Base-by-base conservation (phyloP, 2,888 invertebrate species). In the Sphecodes monilicornis region DNA sequence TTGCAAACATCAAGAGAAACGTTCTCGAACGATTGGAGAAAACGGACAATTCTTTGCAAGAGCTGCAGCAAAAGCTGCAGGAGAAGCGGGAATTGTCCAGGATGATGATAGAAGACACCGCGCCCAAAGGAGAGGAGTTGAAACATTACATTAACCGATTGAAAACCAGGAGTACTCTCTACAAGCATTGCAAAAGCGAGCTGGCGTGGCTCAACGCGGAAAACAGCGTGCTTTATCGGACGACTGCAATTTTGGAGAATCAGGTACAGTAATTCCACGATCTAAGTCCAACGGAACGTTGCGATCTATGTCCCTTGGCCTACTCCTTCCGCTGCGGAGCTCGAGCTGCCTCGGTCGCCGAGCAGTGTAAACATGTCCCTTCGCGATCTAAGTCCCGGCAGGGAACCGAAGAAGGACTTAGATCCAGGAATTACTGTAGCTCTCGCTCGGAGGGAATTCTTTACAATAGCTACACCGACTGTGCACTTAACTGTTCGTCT, bases 91-190 rank as follows among this genome's bases (percentile, higher is more conserved):
- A 92, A n/a, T 86, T 91, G 22, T 92, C 92, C 0, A 93, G 91
- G 78, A 85, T 90, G 16, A 79, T 91, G 18, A 50, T 74, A 22
- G 92, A 93, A 22, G 92, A 93, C n/a, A 88, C 91, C 1, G 87
- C 91, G 3, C 93, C 92, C 0, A 92, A 90, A 90, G 98, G 98
- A 41, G 98, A 98, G 86, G 98, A 98, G 95, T 96, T 98, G 93
- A 98, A 98, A 94, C 96, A 97, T 89, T 98, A 98, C 94, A 97
- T 98, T 26, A 97, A 97, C 92, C 97, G 97, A 89, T 95, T 98
- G 85, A 96, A 98, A 81, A 97, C 97, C 75, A 97, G 98, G 93
- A 98, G 97, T 92, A 97, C 97, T 11, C 95, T 97, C 16, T 98
- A 98, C 94, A 98, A 98, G 95, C 96, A 97, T 92, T 97, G 97